A percentile compares a stretch with the other conserved stretches of the same genome.
phyloP scores from a whole-genome alignment of 2,797 vertebrate genomes.

The Neosilurus hyrtlii region DNA sequence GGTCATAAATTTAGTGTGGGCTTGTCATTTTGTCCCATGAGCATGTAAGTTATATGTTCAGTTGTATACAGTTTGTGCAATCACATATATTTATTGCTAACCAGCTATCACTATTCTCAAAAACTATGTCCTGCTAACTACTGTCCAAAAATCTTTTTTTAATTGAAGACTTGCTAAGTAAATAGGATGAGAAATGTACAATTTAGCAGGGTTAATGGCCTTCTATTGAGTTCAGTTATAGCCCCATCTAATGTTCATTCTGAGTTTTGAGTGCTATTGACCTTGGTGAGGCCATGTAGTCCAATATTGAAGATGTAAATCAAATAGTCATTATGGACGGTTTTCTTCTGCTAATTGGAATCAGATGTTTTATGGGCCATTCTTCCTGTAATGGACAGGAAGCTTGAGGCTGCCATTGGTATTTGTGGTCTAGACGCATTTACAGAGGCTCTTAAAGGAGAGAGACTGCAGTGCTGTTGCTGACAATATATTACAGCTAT shows the following conservation, averaged over 20 bases:
- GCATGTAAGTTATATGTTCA: too few species aligned
- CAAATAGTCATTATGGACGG: slow-evolving; percentile 64
- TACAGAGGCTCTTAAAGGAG: slow-evolving; percentile 16
- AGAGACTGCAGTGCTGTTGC: slow-evolving; percentile 3
- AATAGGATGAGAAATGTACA: slow-evolving; percentile 20
- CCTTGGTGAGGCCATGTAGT: slow-evolving; percentile 65
- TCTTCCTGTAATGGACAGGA: slow-evolving; percentile 65
- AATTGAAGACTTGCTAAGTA: slow-evolving; percentile 21
- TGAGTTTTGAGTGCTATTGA: slow-evolving; percentile 68
- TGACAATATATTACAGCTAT: neutral
- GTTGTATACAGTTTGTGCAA: neutral
- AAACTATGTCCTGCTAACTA: neutral
- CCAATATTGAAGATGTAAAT: slow-evolving; percentile 67
- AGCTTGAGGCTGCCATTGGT: slow-evolving; percentile 34
- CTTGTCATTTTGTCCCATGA: neutral
- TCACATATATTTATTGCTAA: slow-evolving; percentile 1
- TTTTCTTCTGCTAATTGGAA: slow-evolving; percentile 69
- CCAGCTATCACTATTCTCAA: neutral
- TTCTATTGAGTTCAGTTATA: slow-evolving; percentile 63
- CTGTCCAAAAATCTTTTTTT: neutral
- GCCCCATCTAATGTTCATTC: slow-evolving; percentile 61
- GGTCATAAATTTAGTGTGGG: neutral
- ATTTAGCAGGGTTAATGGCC: slow-evolving; percentile 39
- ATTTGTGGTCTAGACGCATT: slow-evolving; percentile 40
- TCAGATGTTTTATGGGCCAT: slow-evolving; percentile 69